These are phyloP conservation scores for Hypomecis atomaria DNA, from an alignment of 2,888 invertebrate species.

Conservation along the genomic window DNA sequence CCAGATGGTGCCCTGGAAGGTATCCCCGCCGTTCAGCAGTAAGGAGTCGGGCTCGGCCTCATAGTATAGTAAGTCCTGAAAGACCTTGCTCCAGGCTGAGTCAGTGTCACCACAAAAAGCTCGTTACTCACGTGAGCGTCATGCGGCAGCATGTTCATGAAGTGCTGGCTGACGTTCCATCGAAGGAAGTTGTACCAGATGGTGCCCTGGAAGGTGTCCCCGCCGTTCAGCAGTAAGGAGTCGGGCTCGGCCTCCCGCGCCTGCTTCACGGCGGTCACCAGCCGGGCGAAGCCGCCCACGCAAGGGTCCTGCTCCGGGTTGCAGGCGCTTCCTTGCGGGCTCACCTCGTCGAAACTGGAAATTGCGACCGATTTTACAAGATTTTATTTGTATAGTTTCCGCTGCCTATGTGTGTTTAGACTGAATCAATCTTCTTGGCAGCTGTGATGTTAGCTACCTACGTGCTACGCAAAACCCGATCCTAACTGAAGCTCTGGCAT, in stretches of 20 bases:
- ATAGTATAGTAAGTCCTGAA: too few relatives aligned
- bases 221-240: slow-evolving; percentile 87
- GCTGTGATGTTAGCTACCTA: too few relatives aligned
- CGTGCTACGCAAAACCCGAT: too few relatives aligned
- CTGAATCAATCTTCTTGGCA: too few relatives aligned
- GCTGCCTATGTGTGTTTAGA: too few relatives aligned
- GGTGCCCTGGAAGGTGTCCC: slow-evolving; percentile 88
- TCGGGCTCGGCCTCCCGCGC: slow-evolving; percentile 84
- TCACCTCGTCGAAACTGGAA: slow-evolving; percentile 86
- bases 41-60: slow-evolving; percentile 86
- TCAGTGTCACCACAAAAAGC: background rate
- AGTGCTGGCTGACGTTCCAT: slow-evolving; percentile 89
- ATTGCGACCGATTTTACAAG: background rate
- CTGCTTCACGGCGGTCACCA: slow-evolving; percentile 84
- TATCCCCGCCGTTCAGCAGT: slow-evolving; percentile 88
- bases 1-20: slow-evolving; percentile 89
- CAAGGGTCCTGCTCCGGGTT: slow-evolving; percentile 76
- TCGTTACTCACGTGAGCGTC: slow-evolving; percentile 88
- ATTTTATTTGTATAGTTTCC: too few relatives aligned
- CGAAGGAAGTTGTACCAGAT: slow-evolving; percentile 91
- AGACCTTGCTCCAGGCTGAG: slow-evolving; percentile 61
- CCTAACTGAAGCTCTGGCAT: too few relatives aligned
- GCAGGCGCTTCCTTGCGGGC: slow-evolving; percentile 83
- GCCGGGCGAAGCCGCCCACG: slow-evolving; percentile 89
- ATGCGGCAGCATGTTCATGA: slow-evolving; percentile 90